Percentiles rank a stretch among this genome's conserved stretches.
phyloP scores from a whole-genome alignment of 1,140 invertebrate genomes.

The Drosophila repleta region DNA sequence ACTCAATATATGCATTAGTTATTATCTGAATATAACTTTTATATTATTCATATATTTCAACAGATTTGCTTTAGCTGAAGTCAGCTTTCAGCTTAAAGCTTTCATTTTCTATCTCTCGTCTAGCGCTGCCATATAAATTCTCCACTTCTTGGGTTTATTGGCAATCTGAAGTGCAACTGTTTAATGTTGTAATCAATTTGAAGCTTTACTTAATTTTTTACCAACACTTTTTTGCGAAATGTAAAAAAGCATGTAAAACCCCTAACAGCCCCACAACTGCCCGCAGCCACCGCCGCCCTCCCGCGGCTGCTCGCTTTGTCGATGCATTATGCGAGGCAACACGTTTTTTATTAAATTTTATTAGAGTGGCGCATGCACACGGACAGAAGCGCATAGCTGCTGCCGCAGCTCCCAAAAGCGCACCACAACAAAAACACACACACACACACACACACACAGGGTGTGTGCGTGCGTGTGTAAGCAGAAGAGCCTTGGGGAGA shows the following conservation, averaged over 20 bases:
- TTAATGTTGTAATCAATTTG: slow-evolving; percentile 32
- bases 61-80: neutral
- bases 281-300: slow-evolving; percentile 1
- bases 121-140: neutral
- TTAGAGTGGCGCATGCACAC: slow-evolving; percentile 72
- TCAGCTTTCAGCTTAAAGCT: neutral
- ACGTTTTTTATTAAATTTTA: slow-evolving; percentile 82
- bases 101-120: neutral
- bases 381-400: slow-evolving; percentile 27
- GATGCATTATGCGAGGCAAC: slow-evolving; percentile 73
- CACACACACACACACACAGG: neutral
- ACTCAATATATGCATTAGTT: too few species aligned
- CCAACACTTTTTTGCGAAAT: slow-evolving; percentile 10
- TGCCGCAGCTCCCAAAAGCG: slow-evolving; percentile 11
- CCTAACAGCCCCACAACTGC: neutral
- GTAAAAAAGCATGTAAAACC: slow-evolving; percentile 1
- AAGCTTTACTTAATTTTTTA: slow-evolving; percentile 22
- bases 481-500: slow-evolving; percentile 26
- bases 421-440: slow-evolving; percentile 33
- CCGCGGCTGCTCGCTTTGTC: slow-evolving; percentile 48
- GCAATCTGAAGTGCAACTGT: slow-evolving; percentile 2
- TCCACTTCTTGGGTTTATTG: neutral
- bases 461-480: slow-evolving; percentile 16
- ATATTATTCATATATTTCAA: too few species aligned
- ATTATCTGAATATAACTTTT: too few species aligned